Evolutionary conservation across 2,797 vertebrate species (phyloP).

Genomic region (Diplodus puntazzo): DNA sequence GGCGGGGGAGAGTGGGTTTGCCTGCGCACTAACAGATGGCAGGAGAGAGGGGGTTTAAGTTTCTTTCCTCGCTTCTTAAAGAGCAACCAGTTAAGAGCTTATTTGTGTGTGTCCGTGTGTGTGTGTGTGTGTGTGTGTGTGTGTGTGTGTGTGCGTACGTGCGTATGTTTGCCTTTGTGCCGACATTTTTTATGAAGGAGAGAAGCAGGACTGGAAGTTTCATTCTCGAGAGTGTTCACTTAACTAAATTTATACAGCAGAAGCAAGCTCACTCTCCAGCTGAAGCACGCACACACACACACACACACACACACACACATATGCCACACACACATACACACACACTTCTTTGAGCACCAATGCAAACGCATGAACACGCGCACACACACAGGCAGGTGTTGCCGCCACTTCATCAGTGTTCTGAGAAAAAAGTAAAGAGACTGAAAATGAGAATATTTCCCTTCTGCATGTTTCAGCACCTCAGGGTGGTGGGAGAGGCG

Average conservation of each 20-base stretch:
- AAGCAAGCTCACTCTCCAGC: constrained; percentile 45
- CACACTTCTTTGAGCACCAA: background rate
- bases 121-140: constrained; percentile 1
- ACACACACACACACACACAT: constrained; percentile 3
- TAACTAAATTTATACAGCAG: constrained; percentile 56
- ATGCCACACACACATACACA: background rate
- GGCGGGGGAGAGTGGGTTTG: constrained; percentile 66
- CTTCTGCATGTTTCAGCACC: constrained; percentile 37
- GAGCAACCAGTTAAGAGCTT: constrained; percentile 56
- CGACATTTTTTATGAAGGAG: constrained; percentile 22
- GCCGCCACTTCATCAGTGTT: constrained; percentile 48
- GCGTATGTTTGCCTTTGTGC: constrained; percentile 1
- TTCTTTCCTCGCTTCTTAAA: constrained; percentile 69
- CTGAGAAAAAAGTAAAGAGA: constrained; percentile 39
- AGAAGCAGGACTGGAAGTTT: constrained; percentile 39
- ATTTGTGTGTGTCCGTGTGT: constrained; percentile 1
- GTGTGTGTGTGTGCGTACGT: constrained; percentile 4
- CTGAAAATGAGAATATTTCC: constrained; percentile 32
- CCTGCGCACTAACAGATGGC: constrained; percentile 77
- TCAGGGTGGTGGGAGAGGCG: constrained; percentile 11
- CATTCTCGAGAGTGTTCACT: constrained; percentile 53
- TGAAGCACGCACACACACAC: constrained; percentile 17
- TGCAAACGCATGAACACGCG: constrained; percentile 1
- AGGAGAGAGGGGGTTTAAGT: constrained; percentile 71
- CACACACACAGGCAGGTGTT: constrained; percentile 47